These are phyloP conservation scores for Xestia rhomboidea DNA, from an alignment of 2,888 invertebrate species.

Conservation along the genomic window DNA sequence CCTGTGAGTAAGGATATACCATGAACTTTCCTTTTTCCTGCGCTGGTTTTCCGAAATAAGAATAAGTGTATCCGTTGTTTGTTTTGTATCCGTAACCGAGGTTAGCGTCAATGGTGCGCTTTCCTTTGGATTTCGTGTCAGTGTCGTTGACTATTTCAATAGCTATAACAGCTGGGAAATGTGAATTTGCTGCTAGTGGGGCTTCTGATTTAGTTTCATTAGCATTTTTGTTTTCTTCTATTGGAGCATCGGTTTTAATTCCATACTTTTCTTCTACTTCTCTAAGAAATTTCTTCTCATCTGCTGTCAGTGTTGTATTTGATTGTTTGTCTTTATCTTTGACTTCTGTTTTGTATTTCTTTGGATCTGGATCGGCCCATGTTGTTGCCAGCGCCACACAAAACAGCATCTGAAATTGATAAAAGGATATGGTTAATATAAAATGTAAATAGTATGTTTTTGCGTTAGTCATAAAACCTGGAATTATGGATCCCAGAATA, in stretches of 20 bases:
- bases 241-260: slow-evolving; percentile 77
- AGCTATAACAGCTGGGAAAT: slow-evolving; percentile 91
- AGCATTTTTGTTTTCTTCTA: slow-evolving; percentile 71
- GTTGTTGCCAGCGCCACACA: slow-evolving; percentile 74
- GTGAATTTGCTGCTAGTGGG: slow-evolving; percentile 66
- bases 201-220: slow-evolving; percentile 60
- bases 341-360: slow-evolving; percentile 82
- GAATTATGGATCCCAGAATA: no score
- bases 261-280: slow-evolving; percentile 89
- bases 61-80: slow-evolving; percentile 88
- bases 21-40: slow-evolving; percentile 90
- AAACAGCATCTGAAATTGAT: slow-evolving; percentile 83
- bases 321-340: slow-evolving; percentile 77
- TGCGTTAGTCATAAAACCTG: not conserved
- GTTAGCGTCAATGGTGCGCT: slow-evolving; percentile 93
- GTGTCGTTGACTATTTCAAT: slow-evolving; percentile 92
- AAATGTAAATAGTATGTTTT: not conserved
- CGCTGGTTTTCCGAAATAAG: slow-evolving; percentile 86
- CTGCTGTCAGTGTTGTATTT: slow-evolving; percentile 80
- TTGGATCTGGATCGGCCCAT: slow-evolving; percentile 84
- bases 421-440: slow-evolving; percentile 45
- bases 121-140: slow-evolving; percentile 89
- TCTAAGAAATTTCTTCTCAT: slow-evolving; percentile 86
- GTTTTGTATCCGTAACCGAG: slow-evolving; percentile 93
- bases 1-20: slow-evolving; percentile 93